Conservation (phyloP, 1,140 invertebrate genomes). For the Papilio polyxenes region DNA sequence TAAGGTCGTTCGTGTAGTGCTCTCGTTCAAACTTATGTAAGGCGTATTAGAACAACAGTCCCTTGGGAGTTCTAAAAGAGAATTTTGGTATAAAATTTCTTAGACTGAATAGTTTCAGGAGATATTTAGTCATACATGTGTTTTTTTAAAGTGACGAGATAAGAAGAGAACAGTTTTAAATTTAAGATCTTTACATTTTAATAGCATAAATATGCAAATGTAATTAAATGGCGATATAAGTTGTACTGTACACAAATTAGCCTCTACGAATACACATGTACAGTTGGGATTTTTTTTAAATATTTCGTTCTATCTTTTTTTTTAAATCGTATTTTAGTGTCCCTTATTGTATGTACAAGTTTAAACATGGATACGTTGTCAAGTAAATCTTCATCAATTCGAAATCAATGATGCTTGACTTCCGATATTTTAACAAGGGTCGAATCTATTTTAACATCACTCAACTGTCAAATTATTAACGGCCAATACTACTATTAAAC, state of each 20-base stretch:
- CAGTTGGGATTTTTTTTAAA: not conserved
- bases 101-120: not conserved
- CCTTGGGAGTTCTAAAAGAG: not conserved
- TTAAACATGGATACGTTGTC: not conserved
- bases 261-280: not conserved
- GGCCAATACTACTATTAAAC: not conserved
- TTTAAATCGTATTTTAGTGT: not conserved
- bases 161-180: not conserved
- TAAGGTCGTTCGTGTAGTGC: not conserved
- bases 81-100: not conserved
- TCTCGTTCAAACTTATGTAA: not conserved
- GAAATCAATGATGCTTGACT: not conserved
- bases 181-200: not conserved
- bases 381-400: not conserved
- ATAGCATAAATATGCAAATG: not conserved
- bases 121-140: not conserved
- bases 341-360: not conserved
- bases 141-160: not conserved
- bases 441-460: not conserved
- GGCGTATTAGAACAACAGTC: not conserved
- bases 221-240: not conserved
- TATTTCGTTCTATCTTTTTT: not conserved
- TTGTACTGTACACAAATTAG: not conserved
- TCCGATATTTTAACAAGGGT: not conserved
- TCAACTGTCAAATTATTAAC: not conserved